Evolutionary conservation across 1,140 invertebrate genomes (phyloP), one percentile per base, ranked within the genome.

Genomic region (Pomacea maculata): DNA sequence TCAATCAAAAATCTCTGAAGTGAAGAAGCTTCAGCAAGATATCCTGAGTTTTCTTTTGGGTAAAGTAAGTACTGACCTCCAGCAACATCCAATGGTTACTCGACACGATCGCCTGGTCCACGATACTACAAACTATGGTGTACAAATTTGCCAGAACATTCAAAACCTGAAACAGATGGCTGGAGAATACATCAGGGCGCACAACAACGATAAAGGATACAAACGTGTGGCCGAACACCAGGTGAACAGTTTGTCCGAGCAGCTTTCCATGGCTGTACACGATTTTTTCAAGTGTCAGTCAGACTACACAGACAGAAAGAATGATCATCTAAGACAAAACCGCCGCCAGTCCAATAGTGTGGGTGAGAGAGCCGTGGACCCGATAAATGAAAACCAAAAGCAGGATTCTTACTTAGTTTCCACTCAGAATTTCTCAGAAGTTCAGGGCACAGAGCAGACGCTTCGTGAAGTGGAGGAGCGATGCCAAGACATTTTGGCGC

Each of bases 391-490:
- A 67, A 80, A 84, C 54, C 67, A 85, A 4, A 82, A 84, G 45
- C 71, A 81, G 52, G 84, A 88, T 55, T 83, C 82, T 25, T 86
- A 83, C 65, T 71, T 72, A 19, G 82, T 85, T 17, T 88, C 86
- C 65, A 87, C 86, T 0, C 83, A 84, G 52, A 83, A 86, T 75
- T 85, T 84, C 45, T 75, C 76, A 54, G 84, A 88, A 78, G 83
- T 84, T 25, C 80, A 85, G 29, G 83, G 86, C 82, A 85, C 87
- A 15, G 83, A 84, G 64, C 68, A 82, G 71, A 83, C 85, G 29
- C 74, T 88, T 52, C 84, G 85, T 64, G 75, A 85, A 45, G 88
- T 86, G 91, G 94, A 77, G 94, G 94, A 84, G 94, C 96, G 87
- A 45, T 79, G 87, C 29, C 81, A 85, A 72, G 87, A 86, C 78